Base-by-base conservation (phyloP, 2,888 invertebrate species). In the Drosophila silvestris region DNA sequence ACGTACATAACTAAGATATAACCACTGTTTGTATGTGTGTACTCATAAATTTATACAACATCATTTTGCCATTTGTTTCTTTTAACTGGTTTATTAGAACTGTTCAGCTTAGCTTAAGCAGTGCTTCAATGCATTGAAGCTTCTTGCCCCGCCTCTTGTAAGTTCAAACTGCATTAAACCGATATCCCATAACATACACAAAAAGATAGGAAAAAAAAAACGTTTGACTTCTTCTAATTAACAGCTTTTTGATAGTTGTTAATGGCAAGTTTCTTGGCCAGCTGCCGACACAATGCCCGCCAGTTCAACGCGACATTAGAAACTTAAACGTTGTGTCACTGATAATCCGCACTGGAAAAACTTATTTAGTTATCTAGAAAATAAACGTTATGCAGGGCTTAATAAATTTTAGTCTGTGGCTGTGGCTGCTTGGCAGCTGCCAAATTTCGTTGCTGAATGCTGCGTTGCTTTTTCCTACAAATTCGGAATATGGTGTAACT, bases 401-500 rank as follows among this genome's bases (percentile, higher is more conserved):
- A 0, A 41, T 44, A 5, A 33, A 37, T 7, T 32, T 22, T 2
- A 19, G 4, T 19, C 19, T 69, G 3, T 35, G 10, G 30, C n/a
- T 63, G 14, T 60, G 56, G n/a, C 44, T 81, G 2, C 10, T 72
- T 1, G 22, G 28, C 47, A 39, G 56, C 39, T 37, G 51, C 3
- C 35, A n/a, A 33, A 52, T 59, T 22, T 10, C 26, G 1, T 26
- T 30, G 5, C 53, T 19, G 0, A 58, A 62, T 0, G 56, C 82
- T 6, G 37, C 89, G 0, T 41, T 86, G 33, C 0, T 81, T 7
- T 86, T 14, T 60, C 89, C 90, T 39, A 90, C 85, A 52, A 90
- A 90, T 39, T 90, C 85, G 50, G 90, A 90, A 67, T 90, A 9
- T 60, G 85, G 90, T 82, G 90, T 86, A 88, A 77, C 53, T 64